Evolutionary conservation across 2,113 vertebrate genomes (phyloP).

Genomic region (Caranx ignobilis): DNA sequence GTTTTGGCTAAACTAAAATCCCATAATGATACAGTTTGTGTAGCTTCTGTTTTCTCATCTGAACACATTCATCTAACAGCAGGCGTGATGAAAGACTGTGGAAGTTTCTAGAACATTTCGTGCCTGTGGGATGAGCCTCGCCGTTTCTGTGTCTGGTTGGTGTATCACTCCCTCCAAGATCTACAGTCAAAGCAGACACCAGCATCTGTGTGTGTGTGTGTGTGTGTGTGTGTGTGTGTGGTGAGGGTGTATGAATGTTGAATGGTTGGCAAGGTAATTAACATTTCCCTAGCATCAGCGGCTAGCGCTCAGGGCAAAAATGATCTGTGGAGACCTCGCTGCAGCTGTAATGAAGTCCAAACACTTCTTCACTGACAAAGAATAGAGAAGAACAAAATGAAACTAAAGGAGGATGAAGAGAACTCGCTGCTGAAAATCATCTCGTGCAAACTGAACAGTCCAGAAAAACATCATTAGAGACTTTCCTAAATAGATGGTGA

Average conservation of each 20-base stretch:
- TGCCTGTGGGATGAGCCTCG: slow-evolving; percentile 20
- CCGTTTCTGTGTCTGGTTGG: slow-evolving; percentile 31
- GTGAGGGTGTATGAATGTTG: slow-evolving; percentile 26
- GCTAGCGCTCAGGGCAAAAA: slow-evolving; percentile 61
- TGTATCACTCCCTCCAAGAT: slow-evolving; percentile 15
- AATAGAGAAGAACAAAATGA: slow-evolving; percentile 10
- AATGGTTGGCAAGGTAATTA: slow-evolving; percentile 71
- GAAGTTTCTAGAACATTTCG: slow-evolving; percentile 33
- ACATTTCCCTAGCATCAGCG: slow-evolving; percentile 59
- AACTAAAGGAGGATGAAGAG: slow-evolving; percentile 8
- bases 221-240: slow-evolving; percentile 7
- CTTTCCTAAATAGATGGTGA: not conserved
- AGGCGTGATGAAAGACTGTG: not conserved
- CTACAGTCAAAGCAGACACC: slow-evolving; percentile 24
- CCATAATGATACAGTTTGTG: not conserved
- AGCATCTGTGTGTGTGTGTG: not conserved
- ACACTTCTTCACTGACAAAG: slow-evolving; percentile 29
- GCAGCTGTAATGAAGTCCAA: slow-evolving; percentile 48
- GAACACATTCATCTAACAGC: not conserved
- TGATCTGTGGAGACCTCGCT: slow-evolving; percentile 48
- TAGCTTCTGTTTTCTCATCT: not conserved
- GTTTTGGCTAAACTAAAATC: not conserved
- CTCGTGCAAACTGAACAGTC: not conserved
- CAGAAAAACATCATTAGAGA: not conserved
- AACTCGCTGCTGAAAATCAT: not conserved